Evolutionary conservation across 2,888 invertebrate genomes (phyloP).

Genomic region (Steinernema carpocapsae): DNA sequence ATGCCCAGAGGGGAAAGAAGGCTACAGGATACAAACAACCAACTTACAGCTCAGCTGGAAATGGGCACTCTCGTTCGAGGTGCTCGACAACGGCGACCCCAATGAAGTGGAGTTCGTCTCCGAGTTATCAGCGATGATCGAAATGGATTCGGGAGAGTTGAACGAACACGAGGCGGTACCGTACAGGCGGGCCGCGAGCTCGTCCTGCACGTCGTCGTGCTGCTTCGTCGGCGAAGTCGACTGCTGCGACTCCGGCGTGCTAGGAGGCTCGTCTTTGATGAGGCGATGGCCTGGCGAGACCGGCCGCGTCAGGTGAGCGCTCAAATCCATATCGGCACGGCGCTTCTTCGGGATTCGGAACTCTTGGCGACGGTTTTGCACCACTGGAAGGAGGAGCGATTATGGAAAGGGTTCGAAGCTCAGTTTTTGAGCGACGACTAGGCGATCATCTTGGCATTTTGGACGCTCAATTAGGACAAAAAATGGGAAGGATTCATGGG

Average conservation of each 20-base stretch:
- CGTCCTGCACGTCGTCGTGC: not conserved
- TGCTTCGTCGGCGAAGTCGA: not conserved
- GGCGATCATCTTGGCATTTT: too few relatives aligned
- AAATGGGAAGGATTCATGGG: not conserved
- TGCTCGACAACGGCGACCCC: not conserved
- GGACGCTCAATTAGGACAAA: too few relatives aligned
- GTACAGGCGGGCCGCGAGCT: not conserved
- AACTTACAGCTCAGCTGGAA: not conserved
- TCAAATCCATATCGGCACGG: conserved; percentile 22
- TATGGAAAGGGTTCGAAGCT: too few relatives aligned
- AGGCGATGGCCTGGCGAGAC: not conserved
- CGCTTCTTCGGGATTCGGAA: conserved; percentile 26
- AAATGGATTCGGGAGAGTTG: conserved; percentile 29
- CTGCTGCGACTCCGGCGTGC: conserved; percentile 17
- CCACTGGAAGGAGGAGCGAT: not conserved
- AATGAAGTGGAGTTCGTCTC: conserved; percentile 8
- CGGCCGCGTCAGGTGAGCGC: conserved; percentile 4
- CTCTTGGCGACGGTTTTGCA: conserved; percentile 28
- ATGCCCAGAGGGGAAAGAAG: too few relatives aligned
- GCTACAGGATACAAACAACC: not conserved
- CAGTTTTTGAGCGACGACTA: too few relatives aligned
- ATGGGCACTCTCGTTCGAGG: conserved; percentile 23
- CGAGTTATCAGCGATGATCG: conserved; percentile 5
- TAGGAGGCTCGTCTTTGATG: conserved; percentile 25
- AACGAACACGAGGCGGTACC: conserved; percentile 17